Base-by-base conservation (phyloP, 2,113 vertebrate genomes). In the Hippopotamus amphibius region DNA sequence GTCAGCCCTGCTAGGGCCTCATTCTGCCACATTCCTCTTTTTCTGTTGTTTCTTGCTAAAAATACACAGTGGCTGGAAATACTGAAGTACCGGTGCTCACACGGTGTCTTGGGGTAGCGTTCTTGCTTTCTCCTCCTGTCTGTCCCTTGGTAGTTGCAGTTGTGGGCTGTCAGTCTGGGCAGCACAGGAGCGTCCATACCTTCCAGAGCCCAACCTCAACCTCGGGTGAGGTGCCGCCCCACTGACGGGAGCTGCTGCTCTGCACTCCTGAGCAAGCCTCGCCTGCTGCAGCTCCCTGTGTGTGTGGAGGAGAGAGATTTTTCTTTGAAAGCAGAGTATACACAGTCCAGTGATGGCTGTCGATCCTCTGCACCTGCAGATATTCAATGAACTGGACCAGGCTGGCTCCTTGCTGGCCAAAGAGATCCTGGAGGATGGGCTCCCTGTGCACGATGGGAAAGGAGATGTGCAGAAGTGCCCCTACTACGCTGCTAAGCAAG, bases 351-450 rank as follows among this genome's bases (percentile, higher is more conserved):
- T 61, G 33, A 95, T 33, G 63, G 71, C 43, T 82, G 33, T 43
- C 41, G 17, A 22, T 86, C 55, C 0, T 93, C 81, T 96, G 61
- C 50, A 74, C 26, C 90, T 95, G 30, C 98, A 99, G 99, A 99
- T 99, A 28, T 99, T 99, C 71, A 98, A 99, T 33, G 99, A 99
- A 97, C 97, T 99, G 98, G 99, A 99, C 92, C 98, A 99, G 98
- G 98, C 99, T 0, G 99, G 99, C 22, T 98, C 98, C 97, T 98
- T 98, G 0, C 98, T 99, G 95, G 66, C 98, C 61, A 99, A 99
- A 77, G 99, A 99, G 12, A 98, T 98, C 63, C 97, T 99, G 53
- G 99, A 99, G 0, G 99, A 98, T 10, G 99, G 98, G 0, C 46
- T 99, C 91, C 98, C 99, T 0, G 81, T 98, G 96, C 99, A 99